Evolutionary conservation across 92 coral and sea anemone genomes (phyloP), one percentile per base, ranked within the genome.

Genomic region (Porites cylindrica): DNA sequence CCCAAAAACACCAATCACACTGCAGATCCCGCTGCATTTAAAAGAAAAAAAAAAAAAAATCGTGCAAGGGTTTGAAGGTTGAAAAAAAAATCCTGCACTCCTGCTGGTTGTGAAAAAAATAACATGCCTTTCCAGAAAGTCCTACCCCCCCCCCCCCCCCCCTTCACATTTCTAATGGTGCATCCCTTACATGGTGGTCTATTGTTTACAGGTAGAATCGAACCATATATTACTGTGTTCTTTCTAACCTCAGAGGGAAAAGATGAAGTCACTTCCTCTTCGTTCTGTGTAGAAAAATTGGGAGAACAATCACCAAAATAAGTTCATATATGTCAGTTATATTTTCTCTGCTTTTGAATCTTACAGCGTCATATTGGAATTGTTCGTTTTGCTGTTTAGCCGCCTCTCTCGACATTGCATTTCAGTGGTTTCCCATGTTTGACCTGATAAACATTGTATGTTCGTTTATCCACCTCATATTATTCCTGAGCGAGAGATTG

Each of bases 401-500:
- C 47, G 47, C 47, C 47, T 3, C 5, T 38, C 47, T 38, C 47
- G 6, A 38, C 47, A 38, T 38, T 38, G 47, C 6, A 38, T 38
- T 38, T 38, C 47, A 38, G 6, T 38, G 10, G 67, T 63, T 63
- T 63, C 67, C 20, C 67, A 63, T 63, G 67, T 63, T 63, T 63
- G 67, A 63, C 67, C 67, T 63, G 10, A 63, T 8, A 29, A 63
- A 63, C 10, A 8, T 63, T 63, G 12, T 63, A 7, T 63, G 67
- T 63, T 7, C 67, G 67, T 63, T 63, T 63, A 63, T 63, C 12
- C 67, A 16, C 67, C 67, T 63, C 67, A 63, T 63, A 8, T 63
- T 63, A 63, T 63, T 63, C 67, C 67, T 63, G 67, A 63, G 67
- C 10, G 67, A 63, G 67, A 63, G 67, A 63, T 63, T 63, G 67